These are phyloP conservation scores for Nesidiocoris tenuis DNA, from an alignment of 2,888 invertebrate genomes.

Conservation along the genomic window DNA sequence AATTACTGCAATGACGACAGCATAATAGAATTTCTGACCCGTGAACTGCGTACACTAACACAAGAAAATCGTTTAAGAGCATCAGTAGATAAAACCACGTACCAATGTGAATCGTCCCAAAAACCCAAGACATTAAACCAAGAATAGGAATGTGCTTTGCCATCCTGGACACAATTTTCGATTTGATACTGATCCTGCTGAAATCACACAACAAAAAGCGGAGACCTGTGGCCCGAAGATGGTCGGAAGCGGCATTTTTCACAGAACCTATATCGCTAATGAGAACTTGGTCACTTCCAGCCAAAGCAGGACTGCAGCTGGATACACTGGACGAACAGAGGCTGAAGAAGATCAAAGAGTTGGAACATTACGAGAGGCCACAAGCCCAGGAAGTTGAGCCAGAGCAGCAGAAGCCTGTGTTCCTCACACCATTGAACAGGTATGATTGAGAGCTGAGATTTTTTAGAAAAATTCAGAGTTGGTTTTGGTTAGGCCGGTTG, in stretches of 20 bases:
- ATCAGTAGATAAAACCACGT: no score
- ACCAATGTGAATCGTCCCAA: no score
- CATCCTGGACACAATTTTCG: background rate
- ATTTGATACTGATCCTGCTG: background rate
- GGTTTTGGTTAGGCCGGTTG: no score
- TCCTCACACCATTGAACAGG: constrained; percentile 79
- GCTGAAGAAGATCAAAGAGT: constrained; percentile 80
- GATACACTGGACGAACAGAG: constrained; percentile 91
- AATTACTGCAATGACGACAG: no score
- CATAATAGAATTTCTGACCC: no score
- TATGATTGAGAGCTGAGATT: constrained; percentile 32
- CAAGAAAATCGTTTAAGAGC: no score
- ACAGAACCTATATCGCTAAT: background rate
- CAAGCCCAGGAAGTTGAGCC: constrained; percentile 73
- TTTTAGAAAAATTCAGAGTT: background rate
- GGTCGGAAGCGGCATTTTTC: no score
- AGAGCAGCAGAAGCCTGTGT: constrained; percentile 80
- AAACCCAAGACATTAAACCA: no score
- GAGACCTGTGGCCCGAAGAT: background rate
- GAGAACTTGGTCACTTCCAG: constrained; percentile 57
- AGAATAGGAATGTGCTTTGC: background rate
- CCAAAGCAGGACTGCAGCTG: constrained; percentile 78
- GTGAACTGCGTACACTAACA: no score
- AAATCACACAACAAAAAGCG: background rate
- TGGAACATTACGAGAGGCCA: constrained; percentile 79